A percentile compares a stretch with the other conserved stretches of the same genome.
phyloP scores from a whole-genome alignment of 2,888 invertebrate species.

The Agriopis leucophaearia region DNA sequence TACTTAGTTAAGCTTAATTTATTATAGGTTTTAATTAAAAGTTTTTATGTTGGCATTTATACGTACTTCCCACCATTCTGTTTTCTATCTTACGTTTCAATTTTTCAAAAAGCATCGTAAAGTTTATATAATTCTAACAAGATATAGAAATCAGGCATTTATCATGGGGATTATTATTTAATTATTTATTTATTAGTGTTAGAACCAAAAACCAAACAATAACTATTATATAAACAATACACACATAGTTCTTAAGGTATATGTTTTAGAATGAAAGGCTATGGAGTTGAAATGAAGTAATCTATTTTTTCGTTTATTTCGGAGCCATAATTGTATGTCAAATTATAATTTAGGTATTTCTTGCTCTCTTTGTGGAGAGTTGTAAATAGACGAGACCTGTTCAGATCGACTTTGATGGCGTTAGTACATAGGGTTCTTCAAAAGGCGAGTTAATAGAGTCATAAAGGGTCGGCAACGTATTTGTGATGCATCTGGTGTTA shows the following conservation, averaged over 20 bases:
- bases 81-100: conserved; percentile 44
- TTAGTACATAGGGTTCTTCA: too few species aligned
- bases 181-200: conserved; percentile 62
- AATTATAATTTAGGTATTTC: conserved; percentile 33
- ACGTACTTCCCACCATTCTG: conserved; percentile 69
- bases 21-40: conserved; percentile 57
- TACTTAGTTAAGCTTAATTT: conserved; percentile 55
- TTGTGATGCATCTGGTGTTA: too few species aligned
- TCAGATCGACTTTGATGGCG: conserved; percentile 25
- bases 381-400: conserved; percentile 50
- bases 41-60: conserved; percentile 65
- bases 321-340: conserved; percentile 57
- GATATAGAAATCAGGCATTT: conserved; percentile 42
- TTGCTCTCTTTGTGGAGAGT: conserved; percentile 44
- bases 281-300: conserved; percentile 54
- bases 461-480: too few species aligned
- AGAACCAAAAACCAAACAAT: conserved; percentile 77
- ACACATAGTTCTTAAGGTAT: conserved; percentile 55
- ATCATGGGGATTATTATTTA: conserved; percentile 39
- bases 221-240: conserved; percentile 62
- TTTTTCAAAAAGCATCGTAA: conserved; percentile 22
- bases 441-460: too few species aligned
- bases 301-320: conserved; percentile 47
- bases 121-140: neutral
- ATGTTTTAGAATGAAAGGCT: conserved; percentile 51